phyloP scores from a whole-genome alignment of 2,888 invertebrate species.

The Monoplex corrugatus region DNA sequence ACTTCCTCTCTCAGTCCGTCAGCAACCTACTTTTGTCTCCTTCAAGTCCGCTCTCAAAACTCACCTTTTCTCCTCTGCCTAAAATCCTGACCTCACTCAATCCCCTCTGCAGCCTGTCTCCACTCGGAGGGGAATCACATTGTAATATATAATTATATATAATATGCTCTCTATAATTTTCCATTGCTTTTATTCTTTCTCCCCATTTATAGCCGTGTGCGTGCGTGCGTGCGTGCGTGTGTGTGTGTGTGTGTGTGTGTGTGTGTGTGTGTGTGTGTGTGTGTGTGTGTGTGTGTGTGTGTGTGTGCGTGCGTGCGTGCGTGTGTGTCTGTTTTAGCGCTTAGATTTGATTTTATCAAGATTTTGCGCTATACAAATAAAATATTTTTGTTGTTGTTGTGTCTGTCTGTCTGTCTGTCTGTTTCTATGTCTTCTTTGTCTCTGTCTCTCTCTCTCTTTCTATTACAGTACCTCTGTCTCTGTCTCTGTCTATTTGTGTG shows the following conservation, averaged over 20 bases:
- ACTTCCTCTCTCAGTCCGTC: too few species aligned
- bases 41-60: too few species aligned
- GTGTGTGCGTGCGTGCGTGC: background rate
- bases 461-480: background rate
- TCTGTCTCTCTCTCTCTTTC: background rate
- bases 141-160: too few species aligned
- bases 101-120: too few species aligned
- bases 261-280: slow-evolving; percentile 27
- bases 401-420: background rate
- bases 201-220: background rate
- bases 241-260: background rate
- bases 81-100: too few species aligned
- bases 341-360: background rate
- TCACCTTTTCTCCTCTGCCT: too few species aligned
- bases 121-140: too few species aligned
- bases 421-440: background rate
- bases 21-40: too few species aligned
- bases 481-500: background rate
- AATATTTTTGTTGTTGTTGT: background rate
- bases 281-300: slow-evolving; percentile 21
- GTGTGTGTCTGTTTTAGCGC: background rate
- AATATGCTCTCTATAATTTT: background rate
- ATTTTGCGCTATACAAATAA: background rate
- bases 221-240: background rate
- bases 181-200: background rate